Evolutionary conservation across 2,113 vertebrate genomes (phyloP).

Genomic region (Thamnophis sirtalis): DNA sequence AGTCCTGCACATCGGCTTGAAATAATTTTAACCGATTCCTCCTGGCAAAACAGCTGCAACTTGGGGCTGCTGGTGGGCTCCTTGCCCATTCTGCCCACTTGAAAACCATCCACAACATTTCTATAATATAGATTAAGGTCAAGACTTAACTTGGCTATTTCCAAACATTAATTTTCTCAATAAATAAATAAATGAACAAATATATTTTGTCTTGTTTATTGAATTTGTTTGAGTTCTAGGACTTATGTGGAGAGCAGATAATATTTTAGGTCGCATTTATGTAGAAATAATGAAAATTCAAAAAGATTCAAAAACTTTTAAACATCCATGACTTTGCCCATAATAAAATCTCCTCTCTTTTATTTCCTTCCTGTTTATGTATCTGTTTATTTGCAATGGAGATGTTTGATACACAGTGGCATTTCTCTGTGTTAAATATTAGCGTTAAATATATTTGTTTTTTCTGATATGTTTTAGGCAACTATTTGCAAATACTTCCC

Average conservation of each 20-base stretch:
- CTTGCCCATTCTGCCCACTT: no score
- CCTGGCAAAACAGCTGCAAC: no score
- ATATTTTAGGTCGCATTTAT: not conserved
- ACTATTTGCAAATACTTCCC: slow-evolving; percentile 83
- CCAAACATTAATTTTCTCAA: not conserved
- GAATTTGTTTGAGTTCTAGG: not conserved
- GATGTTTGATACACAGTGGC: not conserved
- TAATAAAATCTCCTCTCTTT: not conserved
- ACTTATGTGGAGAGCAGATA: not conserved
- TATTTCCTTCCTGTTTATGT: not conserved
- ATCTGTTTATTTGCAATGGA: not conserved
- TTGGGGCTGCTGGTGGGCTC: no score
- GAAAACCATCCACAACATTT: no score
- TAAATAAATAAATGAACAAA: not conserved
- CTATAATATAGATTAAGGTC: no score
- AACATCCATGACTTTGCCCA: not conserved
- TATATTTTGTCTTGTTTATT: not conserved
- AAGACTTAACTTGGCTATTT: no score
- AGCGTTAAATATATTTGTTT: not conserved
- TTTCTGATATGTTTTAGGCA: slow-evolving; percentile 69
- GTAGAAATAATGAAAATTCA: not conserved
- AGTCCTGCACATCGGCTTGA: no score
- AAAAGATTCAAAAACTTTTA: not conserved
- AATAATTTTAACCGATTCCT: no score
- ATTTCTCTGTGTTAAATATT: not conserved